A percentile compares a stretch with the other conserved stretches of the same genome.
phyloP scores from a whole-genome alignment of 2,888 invertebrate species.

The Trissonchulus sp. region DNA sequence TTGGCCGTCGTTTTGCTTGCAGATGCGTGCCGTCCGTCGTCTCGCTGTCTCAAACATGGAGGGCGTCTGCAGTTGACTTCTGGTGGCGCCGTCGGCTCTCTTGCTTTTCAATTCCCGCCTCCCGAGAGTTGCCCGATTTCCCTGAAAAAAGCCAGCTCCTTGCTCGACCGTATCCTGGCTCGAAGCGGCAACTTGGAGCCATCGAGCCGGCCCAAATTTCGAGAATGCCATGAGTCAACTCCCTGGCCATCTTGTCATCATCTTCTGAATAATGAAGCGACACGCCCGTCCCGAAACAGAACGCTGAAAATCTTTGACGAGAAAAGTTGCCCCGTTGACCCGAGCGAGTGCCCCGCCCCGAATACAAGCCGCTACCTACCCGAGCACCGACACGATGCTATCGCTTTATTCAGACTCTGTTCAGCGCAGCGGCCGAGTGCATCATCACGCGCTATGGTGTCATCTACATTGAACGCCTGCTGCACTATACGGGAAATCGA shows the following conservation, averaged over 20 bases:
- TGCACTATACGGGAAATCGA: constrained; percentile 97
- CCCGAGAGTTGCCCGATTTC: constrained; percentile 26
- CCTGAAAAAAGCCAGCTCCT: constrained; percentile 74
- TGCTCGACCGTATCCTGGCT: constrained; percentile 97
- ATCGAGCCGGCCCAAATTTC: constrained; percentile 95
- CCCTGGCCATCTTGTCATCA: constrained; percentile 97
- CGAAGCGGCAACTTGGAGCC: constrained; percentile 98
- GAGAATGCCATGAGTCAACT: constrained; percentile 98
- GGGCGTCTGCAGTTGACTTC: no score
- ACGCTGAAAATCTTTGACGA: constrained; percentile 96
- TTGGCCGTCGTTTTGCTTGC: no score
- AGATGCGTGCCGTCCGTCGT: not conserved
- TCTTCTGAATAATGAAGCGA: constrained; percentile 75
- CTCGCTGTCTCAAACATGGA: no score
- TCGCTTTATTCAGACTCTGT: constrained; percentile 69
- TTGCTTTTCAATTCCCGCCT: constrained; percentile 5
- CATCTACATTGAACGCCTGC: constrained; percentile 65
- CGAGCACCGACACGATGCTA: constrained; percentile 72
- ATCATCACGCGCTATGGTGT: constrained; percentile 98
- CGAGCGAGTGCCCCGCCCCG: constrained; percentile 76
- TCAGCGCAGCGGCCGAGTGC: constrained; percentile 98
- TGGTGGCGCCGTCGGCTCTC: not conserved
- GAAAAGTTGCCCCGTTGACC: constrained; percentile 79
- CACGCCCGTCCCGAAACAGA: constrained; percentile 67
- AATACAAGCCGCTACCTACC: constrained; percentile 90